Base-by-base conservation (phyloP, 2,888 invertebrate species). In the Eudemis profundana region DNA sequence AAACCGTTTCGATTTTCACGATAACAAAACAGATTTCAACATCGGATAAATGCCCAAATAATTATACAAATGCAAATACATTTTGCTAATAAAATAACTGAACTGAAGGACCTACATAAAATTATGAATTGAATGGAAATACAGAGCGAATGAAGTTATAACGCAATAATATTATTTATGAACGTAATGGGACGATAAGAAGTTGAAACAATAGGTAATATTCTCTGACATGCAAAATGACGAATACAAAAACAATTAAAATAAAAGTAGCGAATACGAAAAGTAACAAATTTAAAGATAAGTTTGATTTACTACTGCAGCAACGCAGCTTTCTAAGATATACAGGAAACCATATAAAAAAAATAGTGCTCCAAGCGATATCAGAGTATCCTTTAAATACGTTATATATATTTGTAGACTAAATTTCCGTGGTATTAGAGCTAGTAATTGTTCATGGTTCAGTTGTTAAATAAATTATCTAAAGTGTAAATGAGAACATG, bases 281-380 rank as follows among this genome's bases (percentile, higher is more conserved):
- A 70, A 70, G 69, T 61, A 65, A 66, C 61, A 50, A 51, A 47
- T 56, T 61, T 67, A 64, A 42, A 74, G 74, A 77, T 78, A 75
- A 74, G 67, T 76, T 72, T 77, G 76, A 78, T 76, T 77, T 77
- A 78, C 60, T 51, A 38, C 67, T 66, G 59, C 69, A 69, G 47
- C 62, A 63, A 68, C 65, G 54, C 64, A 56, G 64, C 49, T 63
- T 73, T 77, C 69, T 59, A 50, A 33, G n/a, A 40, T 17, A 63
- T 51, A n/a, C n/a, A n/a, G n/a, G n/a, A n/a, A n/a, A n/a, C n/a
- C n/a, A n/a, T n/a, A n/a, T n/a, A n/a, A n/a, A n/a, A n/a, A n/a
- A n/a, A n/a, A n/a, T n/a, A n/a, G n/a, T n/a, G n/a, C n/a, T n/a
- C n/a, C n/a, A n/a, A n/a, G n/a, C n/a, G n/a, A n/a, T n/a, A n/a